phyloP scores from a whole-genome alignment of 2,797 vertebrate genomes.

The Pipistrellus pygmaeus region DNA sequence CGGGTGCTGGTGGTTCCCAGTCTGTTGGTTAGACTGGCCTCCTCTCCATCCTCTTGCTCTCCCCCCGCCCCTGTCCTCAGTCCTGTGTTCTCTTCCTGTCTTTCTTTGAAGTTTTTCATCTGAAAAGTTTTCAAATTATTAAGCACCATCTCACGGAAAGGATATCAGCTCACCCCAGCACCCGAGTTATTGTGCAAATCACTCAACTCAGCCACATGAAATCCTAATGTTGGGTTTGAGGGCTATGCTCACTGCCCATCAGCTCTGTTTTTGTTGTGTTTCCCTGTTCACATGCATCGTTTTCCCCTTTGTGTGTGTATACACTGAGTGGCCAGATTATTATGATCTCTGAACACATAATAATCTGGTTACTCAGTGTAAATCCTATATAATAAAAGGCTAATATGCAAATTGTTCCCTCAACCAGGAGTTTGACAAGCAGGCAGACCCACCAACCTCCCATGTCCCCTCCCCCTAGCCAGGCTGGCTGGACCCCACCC shows the following conservation, averaged over 20 bases:
- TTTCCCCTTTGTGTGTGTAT: not conserved
- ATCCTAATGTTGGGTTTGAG: not conserved
- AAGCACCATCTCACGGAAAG: not conserved
- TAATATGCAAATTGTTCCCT: too few species aligned
- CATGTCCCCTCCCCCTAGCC: too few species aligned
- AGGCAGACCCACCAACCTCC: too few species aligned
- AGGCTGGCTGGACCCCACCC: too few species aligned
- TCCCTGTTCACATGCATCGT: not conserved
- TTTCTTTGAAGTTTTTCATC: not conserved
- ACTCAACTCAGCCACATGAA: not conserved
- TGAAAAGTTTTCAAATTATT: not conserved
- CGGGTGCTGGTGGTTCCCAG: fast-evolving
- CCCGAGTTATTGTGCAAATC: not conserved
- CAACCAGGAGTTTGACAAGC: too few species aligned
- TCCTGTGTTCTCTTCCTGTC: not conserved
- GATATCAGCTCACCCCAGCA: fast-evolving
- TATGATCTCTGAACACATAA: too few species aligned
- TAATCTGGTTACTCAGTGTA: too few species aligned
- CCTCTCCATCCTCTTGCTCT: not conserved
- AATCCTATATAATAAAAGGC: too few species aligned
- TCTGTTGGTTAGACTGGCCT: not conserved
- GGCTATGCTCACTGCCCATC: not conserved
- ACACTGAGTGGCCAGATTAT: too few species aligned
- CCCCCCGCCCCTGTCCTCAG: too few species aligned
- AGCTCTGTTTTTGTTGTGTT: not conserved